Evolutionary conservation across 2,113 vertebrate species (phyloP), one percentile per base, ranked within the genome.

Genomic region (Butorides virescens): DNA sequence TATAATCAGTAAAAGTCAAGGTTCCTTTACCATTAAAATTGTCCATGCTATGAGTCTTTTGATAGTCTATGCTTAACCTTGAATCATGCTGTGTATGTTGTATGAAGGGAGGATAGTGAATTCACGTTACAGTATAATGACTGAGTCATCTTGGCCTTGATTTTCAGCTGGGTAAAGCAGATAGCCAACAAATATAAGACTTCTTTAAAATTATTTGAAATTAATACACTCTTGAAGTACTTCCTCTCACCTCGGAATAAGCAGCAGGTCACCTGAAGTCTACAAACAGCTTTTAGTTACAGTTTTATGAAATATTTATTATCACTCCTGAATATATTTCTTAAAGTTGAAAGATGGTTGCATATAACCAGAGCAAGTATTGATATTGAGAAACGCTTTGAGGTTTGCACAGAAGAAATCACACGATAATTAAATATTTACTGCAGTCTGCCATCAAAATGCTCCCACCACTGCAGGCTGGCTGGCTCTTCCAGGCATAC

Each of bases 1-100:
- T 97, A 96, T 88, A 97, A 97, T 95, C 94, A 97, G 93, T 65
- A 81, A 92, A 97, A 98, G 97, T 95, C 97, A 98, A 98, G 97
- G 97, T 97, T 97, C 90, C 93, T 96, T 95, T 96, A 95, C 97
- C 86, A 95, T 98, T 97, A 98, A 97, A 97, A 96, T 93, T 97
- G 86, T 89, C 95, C 82, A 47, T 68, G 90, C 91, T 97, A 63
- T 65, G 59, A 91, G 85, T 97, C 97, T 97, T 97, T 96, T 93
- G 97, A 94, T 96, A 93, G 95, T 96, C 87, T 96, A 15, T 84
- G 87, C 91, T 97, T 98, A 95, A 97, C 98, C 98, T 98, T 98
- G 98, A 98, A 72, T 97, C 52, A 59, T 59, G 87, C 75, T 86
- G 71, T 66, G 76, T 92, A 42, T 84, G 70, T 91, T 95, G 70